Evolutionary conservation across 2,113 vertebrate species (phyloP).

Genomic region (Macaca fascicularis): T2T-MFA8v1.1 NC_088395.1:107826501-107827000

Average conservation of each 20-base stretch:
- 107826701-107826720: not conserved
- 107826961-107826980: not conserved
- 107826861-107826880: conserved; percentile 15
- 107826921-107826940: conserved; percentile 17
- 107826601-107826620: not conserved
- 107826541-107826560: not conserved
- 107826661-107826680: not conserved
- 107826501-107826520: not conserved
- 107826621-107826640: not conserved
- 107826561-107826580: not conserved
- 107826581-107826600: not conserved
- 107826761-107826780: not conserved
- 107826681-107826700: not conserved
- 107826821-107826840: not conserved
- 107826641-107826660: not conserved
- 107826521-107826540: not conserved
- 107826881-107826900: not conserved
- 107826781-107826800: not conserved
- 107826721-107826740: not conserved
- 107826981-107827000: not conserved
- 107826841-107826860: not conserved
- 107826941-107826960: conserved; percentile 2
- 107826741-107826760: not conserved
- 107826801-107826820: not conserved
- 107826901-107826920: not conserved